phyloP scores from a whole-genome alignment of 2,797 vertebrate species.

The Dallia pectoralis region DNA sequence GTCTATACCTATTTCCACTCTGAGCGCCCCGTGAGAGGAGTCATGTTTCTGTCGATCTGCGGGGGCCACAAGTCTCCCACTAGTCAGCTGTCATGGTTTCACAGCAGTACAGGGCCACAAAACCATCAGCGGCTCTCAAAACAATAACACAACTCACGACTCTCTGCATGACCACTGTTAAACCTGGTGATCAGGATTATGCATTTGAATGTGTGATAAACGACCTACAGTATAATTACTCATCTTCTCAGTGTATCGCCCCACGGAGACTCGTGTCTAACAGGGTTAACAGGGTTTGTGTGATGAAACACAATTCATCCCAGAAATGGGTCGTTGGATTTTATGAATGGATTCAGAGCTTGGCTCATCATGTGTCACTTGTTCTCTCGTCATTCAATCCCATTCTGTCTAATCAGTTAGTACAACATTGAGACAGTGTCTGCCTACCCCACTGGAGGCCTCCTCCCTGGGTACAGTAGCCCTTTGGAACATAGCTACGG shows the following conservation, averaged over 20 bases:
- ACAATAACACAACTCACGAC: slow-evolving; percentile 35
- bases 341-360: not conserved
- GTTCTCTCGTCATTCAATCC: not conserved
- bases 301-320: slow-evolving; percentile 9
- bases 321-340: not conserved
- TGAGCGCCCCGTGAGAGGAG: slow-evolving; percentile 20
- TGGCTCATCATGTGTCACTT: not conserved
- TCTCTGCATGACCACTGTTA: slow-evolving; percentile 16
- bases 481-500: slow-evolving; percentile 89
- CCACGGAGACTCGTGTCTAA: not conserved
- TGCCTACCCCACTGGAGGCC: slow-evolving; percentile 73
- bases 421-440: not conserved
- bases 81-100: slow-evolving; percentile 47
- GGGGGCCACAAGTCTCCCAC: slow-evolving; percentile 36
- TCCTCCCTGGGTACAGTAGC: slow-evolving; percentile 79
- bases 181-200: not conserved
- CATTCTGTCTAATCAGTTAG: not conserved
- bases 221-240: not conserved
- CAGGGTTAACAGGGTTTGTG: not conserved
- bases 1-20: slow-evolving; percentile 26
- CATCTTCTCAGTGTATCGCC: not conserved
- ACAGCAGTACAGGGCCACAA: slow-evolving; percentile 44
- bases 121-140: slow-evolving; percentile 30
- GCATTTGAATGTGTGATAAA: not conserved
- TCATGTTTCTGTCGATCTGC: slow-evolving; percentile 39